phyloP scores from a whole-genome alignment of 2,797 vertebrate species.

The Spinus pinus region DNA sequence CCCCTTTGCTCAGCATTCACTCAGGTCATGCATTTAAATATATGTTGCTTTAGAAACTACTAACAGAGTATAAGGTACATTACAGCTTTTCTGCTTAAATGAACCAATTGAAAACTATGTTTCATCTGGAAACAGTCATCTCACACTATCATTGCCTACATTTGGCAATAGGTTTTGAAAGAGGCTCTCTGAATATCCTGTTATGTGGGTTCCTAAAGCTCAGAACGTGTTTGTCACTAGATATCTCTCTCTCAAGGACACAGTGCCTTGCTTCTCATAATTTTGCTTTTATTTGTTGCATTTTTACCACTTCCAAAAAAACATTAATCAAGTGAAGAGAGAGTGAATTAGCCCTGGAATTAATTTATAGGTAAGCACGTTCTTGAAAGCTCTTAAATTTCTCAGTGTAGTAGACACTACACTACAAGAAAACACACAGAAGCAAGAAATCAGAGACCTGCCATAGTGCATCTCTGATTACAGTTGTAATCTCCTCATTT shows the following conservation, averaged over 20 bases:
- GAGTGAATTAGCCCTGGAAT: not conserved
- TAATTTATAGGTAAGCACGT: not conserved
- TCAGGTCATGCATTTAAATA: not conserved
- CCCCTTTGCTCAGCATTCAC: not conserved
- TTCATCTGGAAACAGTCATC: not conserved
- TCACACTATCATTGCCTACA: not conserved
- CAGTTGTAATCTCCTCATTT: not conserved
- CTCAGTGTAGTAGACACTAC: not conserved
- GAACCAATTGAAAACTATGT: not conserved
- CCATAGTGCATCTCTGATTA: not conserved
- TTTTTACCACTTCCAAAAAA: not conserved
- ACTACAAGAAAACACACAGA: not conserved
- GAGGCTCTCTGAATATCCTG: not conserved
- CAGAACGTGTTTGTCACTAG: not conserved
- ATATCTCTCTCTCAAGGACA: not conserved
- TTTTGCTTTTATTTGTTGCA: not conserved
- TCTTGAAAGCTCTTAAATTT: not conserved
- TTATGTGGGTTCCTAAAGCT: not conserved
- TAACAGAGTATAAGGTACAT: not conserved
- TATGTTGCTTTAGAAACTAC: not conserved
- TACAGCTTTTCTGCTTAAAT: not conserved
- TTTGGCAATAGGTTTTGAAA: not conserved
- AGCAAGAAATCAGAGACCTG: not conserved
- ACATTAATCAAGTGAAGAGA: not conserved
- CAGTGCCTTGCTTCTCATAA: not conserved